phyloP scores from a whole-genome alignment of 2,888 invertebrate genomes.

The Acanthacorydalis orientalis region DNA sequence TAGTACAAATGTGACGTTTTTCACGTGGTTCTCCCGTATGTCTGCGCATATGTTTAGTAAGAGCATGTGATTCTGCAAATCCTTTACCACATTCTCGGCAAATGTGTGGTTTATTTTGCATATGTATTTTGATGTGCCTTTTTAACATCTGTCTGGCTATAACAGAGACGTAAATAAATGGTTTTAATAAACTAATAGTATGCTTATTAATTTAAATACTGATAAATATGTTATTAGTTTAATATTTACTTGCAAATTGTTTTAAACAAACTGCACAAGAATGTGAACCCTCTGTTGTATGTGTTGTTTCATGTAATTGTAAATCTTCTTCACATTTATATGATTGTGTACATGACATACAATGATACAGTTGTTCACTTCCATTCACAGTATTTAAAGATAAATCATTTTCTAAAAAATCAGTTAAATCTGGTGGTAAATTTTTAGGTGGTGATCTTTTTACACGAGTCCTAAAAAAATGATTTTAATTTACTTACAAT shows the following conservation, averaged over 20 bases:
- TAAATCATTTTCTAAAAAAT: conserved; percentile 15
- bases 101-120: conserved; percentile 30
- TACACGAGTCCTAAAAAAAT: background rate
- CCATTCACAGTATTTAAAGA: conserved; percentile 19
- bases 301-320: conserved; percentile 29
- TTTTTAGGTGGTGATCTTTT: background rate
- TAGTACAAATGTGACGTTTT: conserved; percentile 29
- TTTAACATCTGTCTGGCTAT: conserved; percentile 23
- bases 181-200: background rate
- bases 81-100: conserved; percentile 32
- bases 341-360: conserved; percentile 27
- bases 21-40: conserved; percentile 33
- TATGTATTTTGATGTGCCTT: conserved; percentile 35
- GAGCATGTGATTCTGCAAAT: conserved; percentile 34
- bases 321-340: conserved; percentile 32
- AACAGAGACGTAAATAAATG: conserved; percentile 1
- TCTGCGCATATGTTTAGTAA: conserved; percentile 31
- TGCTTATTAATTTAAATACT: conserved; percentile 1
- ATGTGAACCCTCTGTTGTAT: conserved; percentile 22
- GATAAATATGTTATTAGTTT: background rate
- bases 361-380: conserved; percentile 16
- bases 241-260: conserved; percentile 28
- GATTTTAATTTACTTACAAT: background rate
- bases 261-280: conserved; percentile 30
- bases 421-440: conserved; percentile 14